Evolutionary conservation across 2,797 vertebrate species (phyloP).

Genomic region (Sebastes ruberrimus): DNA sequence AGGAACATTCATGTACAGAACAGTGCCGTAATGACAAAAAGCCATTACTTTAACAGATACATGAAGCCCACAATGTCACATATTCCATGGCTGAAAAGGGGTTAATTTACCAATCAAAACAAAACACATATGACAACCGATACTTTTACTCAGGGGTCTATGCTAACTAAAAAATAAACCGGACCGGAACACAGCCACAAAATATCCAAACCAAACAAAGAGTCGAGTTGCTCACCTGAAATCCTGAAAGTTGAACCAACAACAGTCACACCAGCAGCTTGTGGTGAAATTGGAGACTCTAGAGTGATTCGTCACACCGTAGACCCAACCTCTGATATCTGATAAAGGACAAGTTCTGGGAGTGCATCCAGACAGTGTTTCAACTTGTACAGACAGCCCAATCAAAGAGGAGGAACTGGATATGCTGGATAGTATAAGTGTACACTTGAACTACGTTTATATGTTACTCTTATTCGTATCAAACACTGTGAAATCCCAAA

Average conservation of each 20-base stretch:
- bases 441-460: not conserved
- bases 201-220: not conserved
- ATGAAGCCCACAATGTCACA: not conserved
- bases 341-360: not conserved
- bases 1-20: not conserved
- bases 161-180: not conserved
- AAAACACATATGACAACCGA: not conserved
- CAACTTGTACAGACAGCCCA: not conserved
- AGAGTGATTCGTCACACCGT: not conserved
- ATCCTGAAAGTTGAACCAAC: not conserved
- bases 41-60: not conserved
- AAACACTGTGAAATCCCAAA: not conserved
- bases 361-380: too few species aligned
- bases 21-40: not conserved
- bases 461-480: not conserved
- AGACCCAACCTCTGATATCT: not conserved
- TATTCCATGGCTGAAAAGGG: not conserved
- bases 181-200: not conserved
- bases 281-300: not conserved
- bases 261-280: not conserved
- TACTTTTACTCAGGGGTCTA: not conserved
- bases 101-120: not conserved
- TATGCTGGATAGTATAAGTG: not conserved
- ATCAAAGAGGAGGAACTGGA: not conserved
- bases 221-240: not conserved